Evolutionary conservation across 2,888 invertebrate species (phyloP), one percentile per base, ranked within the genome.

Genomic region (Latheticus oryzae): DNA sequence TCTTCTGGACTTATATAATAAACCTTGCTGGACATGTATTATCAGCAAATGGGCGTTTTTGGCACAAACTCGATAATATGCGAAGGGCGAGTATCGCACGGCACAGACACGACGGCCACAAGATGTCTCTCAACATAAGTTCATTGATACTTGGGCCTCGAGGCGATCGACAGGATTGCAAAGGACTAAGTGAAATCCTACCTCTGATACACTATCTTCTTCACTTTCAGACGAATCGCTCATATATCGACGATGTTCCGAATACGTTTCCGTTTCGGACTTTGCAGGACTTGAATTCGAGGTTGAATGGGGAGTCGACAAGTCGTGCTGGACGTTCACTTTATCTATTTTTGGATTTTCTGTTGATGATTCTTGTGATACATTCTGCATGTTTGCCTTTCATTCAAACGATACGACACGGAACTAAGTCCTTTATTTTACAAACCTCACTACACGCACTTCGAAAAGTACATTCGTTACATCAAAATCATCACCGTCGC

Each of bases 181-280:
- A 68, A 72, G 59, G 67, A 72, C 64, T 67, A 72, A 69, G 66
- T 64, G 63, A 66, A 65, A 62, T 76, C 82, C 87, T 88, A 95
- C 95, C 93, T 95, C 95, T 76, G 94, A 95, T 80, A 93, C 93
- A 82, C 95, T 95, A 81, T 95, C 95, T 83, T 95, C 95, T 81
- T 95, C 95, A 81, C 94, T 95, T 84, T 93, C 95, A 76, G 95
- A 95, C 80, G 94, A 88, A 85, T 94, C 94, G 81, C 92, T 90
- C 85, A 93, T 92, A 86, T 88, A 91, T 84, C 90, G 90, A 78
- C 90, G 89, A 79, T 89, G 91, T 79, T 90, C 91, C 78, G 89
- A 88, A 84, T 87, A 89, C 79, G 91, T 91, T 85, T 92, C 92
- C 79, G 90, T 91, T 84, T 90, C 90, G 78, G 91, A 89, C 84